phyloP scores from a whole-genome alignment of 2,797 vertebrate genomes.

The Mus caroli region DNA sequence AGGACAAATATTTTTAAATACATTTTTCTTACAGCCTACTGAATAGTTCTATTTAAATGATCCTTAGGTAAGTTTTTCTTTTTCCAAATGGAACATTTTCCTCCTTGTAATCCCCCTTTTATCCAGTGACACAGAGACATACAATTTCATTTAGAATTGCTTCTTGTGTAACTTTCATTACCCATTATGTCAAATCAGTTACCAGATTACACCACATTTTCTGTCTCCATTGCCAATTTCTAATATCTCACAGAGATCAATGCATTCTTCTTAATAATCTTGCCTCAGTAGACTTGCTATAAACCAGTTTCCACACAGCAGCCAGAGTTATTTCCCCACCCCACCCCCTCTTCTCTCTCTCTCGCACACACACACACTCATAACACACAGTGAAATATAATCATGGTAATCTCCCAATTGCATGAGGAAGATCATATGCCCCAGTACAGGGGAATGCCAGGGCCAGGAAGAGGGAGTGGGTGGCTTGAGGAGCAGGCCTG shows the following conservation, averaged over 20 bases:
- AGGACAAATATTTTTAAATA: slow-evolving; percentile 1
- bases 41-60: slow-evolving; percentile 33
- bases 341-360: background rate
- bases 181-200: background rate
- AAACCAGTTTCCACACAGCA: background rate
- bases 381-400: background rate
- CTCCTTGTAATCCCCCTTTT: background rate
- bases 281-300: background rate
- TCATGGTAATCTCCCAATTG: background rate
- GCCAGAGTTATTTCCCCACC: background rate
- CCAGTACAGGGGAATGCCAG: too few species aligned
- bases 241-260: slow-evolving; percentile 2
- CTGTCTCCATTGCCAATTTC: background rate
- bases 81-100: slow-evolving; percentile 8
- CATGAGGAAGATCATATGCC: background rate
- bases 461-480: too few species aligned
- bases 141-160: background rate
- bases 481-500: too few species aligned
- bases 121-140: background rate
- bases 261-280: background rate
- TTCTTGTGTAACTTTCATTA: background rate
- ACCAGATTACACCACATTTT: background rate
- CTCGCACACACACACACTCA: background rate
- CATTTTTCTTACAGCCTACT: slow-evolving; percentile 31
- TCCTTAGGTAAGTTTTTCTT: slow-evolving; percentile 11